Conservation (phyloP, 2,888 invertebrate species). For the Diogma glabrata region DNA sequence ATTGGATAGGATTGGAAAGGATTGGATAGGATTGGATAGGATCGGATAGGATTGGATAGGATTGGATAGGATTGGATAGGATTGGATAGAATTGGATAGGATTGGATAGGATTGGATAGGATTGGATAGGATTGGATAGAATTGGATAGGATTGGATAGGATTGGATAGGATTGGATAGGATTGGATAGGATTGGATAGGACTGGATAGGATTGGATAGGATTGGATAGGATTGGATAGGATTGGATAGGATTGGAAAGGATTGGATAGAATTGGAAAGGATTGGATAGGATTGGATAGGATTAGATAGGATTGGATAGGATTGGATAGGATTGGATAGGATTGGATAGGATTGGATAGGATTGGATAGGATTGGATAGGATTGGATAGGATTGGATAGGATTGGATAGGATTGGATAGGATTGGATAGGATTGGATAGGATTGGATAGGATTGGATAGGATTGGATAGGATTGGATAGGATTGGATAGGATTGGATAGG, state of each 20-base stretch:
- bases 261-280: not conserved
- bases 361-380: too few relatives aligned
- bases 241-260: not conserved
- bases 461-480: too few relatives aligned
- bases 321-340: too few relatives aligned
- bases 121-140: not conserved
- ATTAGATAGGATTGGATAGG: too few relatives aligned
- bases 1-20: not conserved
- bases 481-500: not conserved
- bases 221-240: not conserved
- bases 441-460: too few relatives aligned
- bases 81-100: not conserved
- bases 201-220: not conserved
- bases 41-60: not conserved
- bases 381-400: too few relatives aligned
- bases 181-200: not conserved
- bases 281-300: not conserved
- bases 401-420: too few relatives aligned
- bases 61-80: too few relatives aligned
- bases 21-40: not conserved
- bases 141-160: not conserved
- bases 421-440: too few relatives aligned
- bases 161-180: not conserved
- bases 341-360: too few relatives aligned
- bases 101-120: not conserved